These are phyloP conservation scores for Notoglanidium macrostoma DNA, from an alignment of 2,797 vertebrate species.

Conservation along the genomic window DNA sequence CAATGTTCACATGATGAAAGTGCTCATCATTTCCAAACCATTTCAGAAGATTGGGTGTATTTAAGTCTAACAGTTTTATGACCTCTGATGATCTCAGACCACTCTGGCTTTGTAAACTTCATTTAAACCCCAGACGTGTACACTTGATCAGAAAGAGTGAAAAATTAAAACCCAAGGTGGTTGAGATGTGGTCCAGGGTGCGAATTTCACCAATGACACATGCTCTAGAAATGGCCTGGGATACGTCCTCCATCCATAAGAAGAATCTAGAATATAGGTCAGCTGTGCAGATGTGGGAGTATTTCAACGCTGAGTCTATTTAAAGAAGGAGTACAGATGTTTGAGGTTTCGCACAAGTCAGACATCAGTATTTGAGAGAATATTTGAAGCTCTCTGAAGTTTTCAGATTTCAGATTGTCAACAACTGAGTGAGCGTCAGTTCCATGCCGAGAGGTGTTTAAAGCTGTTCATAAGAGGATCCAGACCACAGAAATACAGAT, in stretches of 20 bases:
- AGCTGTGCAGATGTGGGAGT: slow-evolving; percentile 30
- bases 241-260: neutral
- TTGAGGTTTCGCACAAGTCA: neutral
- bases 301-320: slow-evolving; percentile 62
- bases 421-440: neutral
- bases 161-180: no score
- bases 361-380: neutral
- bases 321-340: slow-evolving; percentile 15
- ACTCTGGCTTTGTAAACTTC: neutral
- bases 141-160: neutral
- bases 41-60: neutral
- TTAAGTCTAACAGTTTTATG: neutral
- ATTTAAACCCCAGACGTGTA: neutral
- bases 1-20: neutral
- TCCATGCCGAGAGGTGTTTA: neutral
- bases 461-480: neutral
- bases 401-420: neutral
- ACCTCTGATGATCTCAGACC: neutral
- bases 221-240: neutral
- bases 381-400: neutral
- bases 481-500: neutral
- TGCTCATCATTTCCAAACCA: neutral
- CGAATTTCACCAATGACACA: neutral
- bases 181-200: neutral
- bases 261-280: neutral